Conservation (phyloP, 2,888 invertebrate species). For the Panorpa germanica region DNA sequence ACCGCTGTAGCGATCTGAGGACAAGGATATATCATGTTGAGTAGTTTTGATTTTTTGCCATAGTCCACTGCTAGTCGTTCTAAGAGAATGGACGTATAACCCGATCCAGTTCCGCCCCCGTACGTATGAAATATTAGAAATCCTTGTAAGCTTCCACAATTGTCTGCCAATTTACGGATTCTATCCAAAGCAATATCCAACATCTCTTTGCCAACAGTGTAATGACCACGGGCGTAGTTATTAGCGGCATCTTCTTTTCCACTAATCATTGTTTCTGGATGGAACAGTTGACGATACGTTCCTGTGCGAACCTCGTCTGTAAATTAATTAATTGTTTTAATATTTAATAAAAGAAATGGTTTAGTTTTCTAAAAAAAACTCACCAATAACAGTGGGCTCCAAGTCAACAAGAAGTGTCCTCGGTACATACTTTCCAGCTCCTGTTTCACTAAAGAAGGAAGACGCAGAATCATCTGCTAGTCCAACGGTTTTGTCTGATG, state of each 20-base stretch:
- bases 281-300: conserved; percentile 52
- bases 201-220: conserved; percentile 57
- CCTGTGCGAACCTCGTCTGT: too few relatives aligned
- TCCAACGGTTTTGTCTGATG: conserved; percentile 16
- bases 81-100: conserved; percentile 67
- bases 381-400: conserved; percentile 4
- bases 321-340: too few relatives aligned
- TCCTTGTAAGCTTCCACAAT: conserved; percentile 52
- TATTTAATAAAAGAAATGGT: too few relatives aligned
- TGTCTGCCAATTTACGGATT: conserved; percentile 48
- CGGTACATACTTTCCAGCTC: conserved; percentile 6
- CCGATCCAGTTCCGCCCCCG: conserved; percentile 62
- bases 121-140: conserved; percentile 76
- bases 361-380: too few relatives aligned
- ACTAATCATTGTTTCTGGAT: conserved; percentile 62
- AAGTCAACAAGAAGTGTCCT: conserved; percentile 3
- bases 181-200: conserved; percentile 47
- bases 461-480: conserved; percentile 19
- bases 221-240: conserved; percentile 66
- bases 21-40: conserved; percentile 68
- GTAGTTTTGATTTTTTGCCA: conserved; percentile 66
- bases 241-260: conserved; percentile 75
- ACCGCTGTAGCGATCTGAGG: conserved; percentile 74
- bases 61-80: conserved; percentile 62
- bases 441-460: conserved; percentile 25